phyloP scores from a whole-genome alignment of 2,113 vertebrate genomes.

The Strigops habroptila region DNA sequence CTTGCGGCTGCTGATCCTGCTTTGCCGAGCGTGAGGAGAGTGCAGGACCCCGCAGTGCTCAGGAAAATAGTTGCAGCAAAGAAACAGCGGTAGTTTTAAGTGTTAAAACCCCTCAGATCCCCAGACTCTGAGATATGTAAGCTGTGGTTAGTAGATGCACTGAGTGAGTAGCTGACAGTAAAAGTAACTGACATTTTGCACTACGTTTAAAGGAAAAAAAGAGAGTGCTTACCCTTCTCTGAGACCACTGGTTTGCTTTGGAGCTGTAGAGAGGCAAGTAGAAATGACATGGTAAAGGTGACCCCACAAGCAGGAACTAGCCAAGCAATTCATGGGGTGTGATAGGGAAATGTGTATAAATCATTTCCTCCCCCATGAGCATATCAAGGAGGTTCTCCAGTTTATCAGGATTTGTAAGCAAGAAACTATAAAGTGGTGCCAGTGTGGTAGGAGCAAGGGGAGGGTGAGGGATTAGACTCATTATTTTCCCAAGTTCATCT shows the following conservation, averaged over 20 bases:
- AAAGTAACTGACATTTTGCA: neutral
- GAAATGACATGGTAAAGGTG: neutral
- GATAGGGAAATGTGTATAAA: neutral
- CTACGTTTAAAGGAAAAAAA: neutral
- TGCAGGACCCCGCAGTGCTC: fast-evolving
- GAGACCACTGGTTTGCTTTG: neutral
- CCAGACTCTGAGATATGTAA: fast-evolving
- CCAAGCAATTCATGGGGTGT: neutral
- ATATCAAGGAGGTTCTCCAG: neutral
- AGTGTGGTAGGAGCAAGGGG: neutral
- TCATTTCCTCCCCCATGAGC: fast-evolving
- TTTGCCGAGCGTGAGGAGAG: fast-evolving
- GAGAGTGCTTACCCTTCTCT: neutral
- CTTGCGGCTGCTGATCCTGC: fast-evolving
- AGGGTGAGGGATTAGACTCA: neutral
- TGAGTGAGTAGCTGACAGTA: neutral
- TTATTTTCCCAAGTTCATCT: neutral
- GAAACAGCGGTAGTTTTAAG: neutral
- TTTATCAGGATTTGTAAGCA: neutral
- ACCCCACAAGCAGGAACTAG: neutral
- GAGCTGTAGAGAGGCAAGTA: neutral
- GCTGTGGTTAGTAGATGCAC: fast-evolving
- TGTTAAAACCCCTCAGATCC: neutral
- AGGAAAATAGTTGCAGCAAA: neutral
- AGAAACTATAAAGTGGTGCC: neutral